phyloP scores from a whole-genome alignment of 2,888 invertebrate species.

The Microctonus hyperodae region DNA sequence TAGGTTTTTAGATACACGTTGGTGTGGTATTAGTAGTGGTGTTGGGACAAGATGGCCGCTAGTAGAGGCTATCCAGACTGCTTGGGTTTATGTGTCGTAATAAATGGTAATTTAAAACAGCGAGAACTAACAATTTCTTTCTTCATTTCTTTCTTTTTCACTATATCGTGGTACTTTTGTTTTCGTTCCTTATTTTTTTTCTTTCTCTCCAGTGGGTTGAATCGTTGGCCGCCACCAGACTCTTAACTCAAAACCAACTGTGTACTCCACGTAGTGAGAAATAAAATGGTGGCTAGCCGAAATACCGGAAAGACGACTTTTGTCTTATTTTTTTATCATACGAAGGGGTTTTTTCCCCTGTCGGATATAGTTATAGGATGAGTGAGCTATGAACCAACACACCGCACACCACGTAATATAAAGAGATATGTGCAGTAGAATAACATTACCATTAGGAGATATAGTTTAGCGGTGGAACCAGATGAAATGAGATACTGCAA shows the following conservation, averaged over 20 bases:
- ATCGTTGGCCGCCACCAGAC: conserved; percentile 7
- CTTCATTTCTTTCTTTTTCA: conserved; percentile 59
- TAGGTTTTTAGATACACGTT: neutral
- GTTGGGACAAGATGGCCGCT: conserved; percentile 61
- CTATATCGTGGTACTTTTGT: neutral
- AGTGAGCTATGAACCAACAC: conserved; percentile 51
- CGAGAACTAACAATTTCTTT: conserved; percentile 64
- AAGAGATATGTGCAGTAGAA: conserved; percentile 62
- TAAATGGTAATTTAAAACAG: conserved; percentile 64
- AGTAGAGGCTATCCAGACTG: conserved; percentile 45
- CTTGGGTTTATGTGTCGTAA: conserved; percentile 62
- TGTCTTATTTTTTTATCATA: conserved; percentile 11
- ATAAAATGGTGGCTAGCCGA: conserved; percentile 27
- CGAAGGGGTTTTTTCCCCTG: conserved; percentile 16
- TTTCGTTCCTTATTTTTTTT: conserved; percentile 1
- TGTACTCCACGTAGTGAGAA: conserved; percentile 12
- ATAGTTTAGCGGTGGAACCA: conserved; percentile 61
- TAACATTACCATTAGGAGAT: conserved; percentile 63
- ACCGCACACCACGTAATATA: conserved; percentile 58
- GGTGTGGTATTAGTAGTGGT: conserved; percentile 15
- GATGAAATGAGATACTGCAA: conserved; percentile 63
- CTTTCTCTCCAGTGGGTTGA: neutral
- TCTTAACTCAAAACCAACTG: conserved; percentile 5
- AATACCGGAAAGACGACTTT: neutral
- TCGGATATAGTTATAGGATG: conserved; percentile 40